phyloP scores from a whole-genome alignment of 2,797 vertebrate genomes.

The Sebastes umbrosus region DNA sequence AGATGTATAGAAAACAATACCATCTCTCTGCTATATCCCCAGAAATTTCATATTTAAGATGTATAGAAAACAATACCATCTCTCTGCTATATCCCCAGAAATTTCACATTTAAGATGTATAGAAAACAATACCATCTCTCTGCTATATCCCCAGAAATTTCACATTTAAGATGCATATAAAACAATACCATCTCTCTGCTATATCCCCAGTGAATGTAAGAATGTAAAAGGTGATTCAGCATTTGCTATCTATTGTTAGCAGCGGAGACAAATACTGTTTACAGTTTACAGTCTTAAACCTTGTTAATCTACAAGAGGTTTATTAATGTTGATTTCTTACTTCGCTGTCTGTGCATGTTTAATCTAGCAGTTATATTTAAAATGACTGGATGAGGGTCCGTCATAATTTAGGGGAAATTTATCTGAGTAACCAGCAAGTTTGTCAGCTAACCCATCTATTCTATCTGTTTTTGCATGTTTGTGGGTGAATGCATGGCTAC shows the following conservation, averaged over 20 bases:
- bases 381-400: background rate
- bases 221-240: background rate
- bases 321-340: background rate
- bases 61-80: background rate
- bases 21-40: no score
- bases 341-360: background rate
- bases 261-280: background rate
- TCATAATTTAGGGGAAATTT: background rate
- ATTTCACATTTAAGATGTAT: no score
- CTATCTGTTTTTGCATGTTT: slow-evolving; percentile 35
- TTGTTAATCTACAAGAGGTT: background rate
- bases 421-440: background rate
- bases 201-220: background rate
- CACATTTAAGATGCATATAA: background rate
- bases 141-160: background rate
- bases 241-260: background rate
- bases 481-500: slow-evolving; percentile 33
- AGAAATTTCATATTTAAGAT: no score
- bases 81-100: background rate
- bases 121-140: background rate
- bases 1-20: background rate
- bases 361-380: background rate
- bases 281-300: background rate
- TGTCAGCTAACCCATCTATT: background rate
- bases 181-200: background rate